Evolutionary conservation across 2,888 invertebrate species (phyloP).

Genomic region (Apamea anceps): DNA sequence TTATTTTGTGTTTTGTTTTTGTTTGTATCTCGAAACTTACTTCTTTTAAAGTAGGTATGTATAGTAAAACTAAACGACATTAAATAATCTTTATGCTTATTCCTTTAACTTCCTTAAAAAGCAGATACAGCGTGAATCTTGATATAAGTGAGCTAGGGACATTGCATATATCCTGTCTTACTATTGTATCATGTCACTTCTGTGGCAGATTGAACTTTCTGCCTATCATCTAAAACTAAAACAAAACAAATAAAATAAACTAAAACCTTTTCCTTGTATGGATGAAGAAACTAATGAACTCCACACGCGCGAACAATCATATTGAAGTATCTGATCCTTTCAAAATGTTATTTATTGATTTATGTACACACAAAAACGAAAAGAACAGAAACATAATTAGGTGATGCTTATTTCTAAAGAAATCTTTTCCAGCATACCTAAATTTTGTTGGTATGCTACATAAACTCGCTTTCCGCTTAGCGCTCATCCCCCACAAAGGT

Average conservation of each 20-base stretch:
- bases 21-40: background rate
- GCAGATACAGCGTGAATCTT: background rate
- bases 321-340: background rate
- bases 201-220: background rate
- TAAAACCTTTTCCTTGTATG: background rate
- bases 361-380: too few species aligned
- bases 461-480: conserved; percentile 57
- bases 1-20: background rate
- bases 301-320: background rate
- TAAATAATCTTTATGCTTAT: background rate
- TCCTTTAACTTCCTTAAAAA: background rate
- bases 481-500: conserved; percentile 61
- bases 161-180: background rate
- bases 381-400: background rate
- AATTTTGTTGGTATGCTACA: background rate
- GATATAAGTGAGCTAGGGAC: background rate
- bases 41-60: too few species aligned
- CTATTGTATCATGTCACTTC: background rate
- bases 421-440: background rate
- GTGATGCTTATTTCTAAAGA: background rate
- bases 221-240: background rate
- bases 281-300: background rate
- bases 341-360: background rate
- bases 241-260: background rate
- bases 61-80: background rate